A percentile compares a stretch with the other conserved stretches of the same genome.
phyloP scores from a whole-genome alignment of 2,888 invertebrate species.

The Eilema griseolum region DNA sequence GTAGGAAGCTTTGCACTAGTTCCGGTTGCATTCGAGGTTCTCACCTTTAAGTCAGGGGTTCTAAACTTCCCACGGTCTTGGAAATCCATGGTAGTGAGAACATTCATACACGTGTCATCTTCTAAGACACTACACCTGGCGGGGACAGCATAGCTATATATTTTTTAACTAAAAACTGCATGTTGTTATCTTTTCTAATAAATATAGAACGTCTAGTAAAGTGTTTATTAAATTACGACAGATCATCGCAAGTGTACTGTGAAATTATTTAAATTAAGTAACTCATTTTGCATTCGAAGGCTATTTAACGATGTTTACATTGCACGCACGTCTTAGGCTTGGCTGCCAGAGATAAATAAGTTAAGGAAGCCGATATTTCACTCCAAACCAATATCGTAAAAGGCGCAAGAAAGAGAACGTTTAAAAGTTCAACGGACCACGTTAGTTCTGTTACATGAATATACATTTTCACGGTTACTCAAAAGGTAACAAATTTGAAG shows the following conservation, averaged over 20 bases:
- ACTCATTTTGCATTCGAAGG: slow-evolving; percentile 67
- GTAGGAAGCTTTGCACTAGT: no score
- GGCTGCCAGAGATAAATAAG: slow-evolving; percentile 77
- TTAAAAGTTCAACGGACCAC: slow-evolving; percentile 57
- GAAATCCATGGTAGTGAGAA: no score
- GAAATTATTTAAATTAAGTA: slow-evolving; percentile 61
- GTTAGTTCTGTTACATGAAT: slow-evolving; percentile 36
- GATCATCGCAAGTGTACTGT: slow-evolving; percentile 55
- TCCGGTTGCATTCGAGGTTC: no score
- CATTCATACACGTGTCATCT: no score
- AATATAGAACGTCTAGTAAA: slow-evolving; percentile 4
- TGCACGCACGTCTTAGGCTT: slow-evolving; percentile 72
- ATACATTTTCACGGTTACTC: slow-evolving; percentile 23
- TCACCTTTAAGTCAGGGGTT: no score
- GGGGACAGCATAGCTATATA: no score
- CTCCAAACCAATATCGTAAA: slow-evolving; percentile 79
- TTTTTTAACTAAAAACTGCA: no score
- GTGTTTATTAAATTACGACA: slow-evolving; percentile 52
- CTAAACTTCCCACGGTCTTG: no score
- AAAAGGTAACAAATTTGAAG: background rate
- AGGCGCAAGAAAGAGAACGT: slow-evolving; percentile 63
- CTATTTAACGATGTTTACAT: slow-evolving; percentile 67
- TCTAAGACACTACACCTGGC: no score
- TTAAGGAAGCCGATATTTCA: slow-evolving; percentile 75
- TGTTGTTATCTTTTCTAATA: background rate